Conservation (phyloP, 2,797 vertebrate species). For the Gallinago solitaria region DNA sequence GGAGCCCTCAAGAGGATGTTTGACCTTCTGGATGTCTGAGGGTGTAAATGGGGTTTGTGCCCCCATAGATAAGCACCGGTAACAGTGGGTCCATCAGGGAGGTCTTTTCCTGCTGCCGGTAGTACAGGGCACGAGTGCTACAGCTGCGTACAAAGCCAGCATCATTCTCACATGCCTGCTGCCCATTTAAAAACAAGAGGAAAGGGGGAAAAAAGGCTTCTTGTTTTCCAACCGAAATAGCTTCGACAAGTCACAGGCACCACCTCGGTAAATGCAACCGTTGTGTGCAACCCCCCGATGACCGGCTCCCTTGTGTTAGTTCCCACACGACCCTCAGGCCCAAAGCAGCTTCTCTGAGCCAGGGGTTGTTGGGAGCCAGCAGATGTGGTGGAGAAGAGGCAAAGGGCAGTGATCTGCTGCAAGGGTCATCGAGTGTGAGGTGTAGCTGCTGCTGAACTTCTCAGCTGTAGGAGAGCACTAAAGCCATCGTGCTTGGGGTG, state of each 20-base stretch:
- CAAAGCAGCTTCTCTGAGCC: neutral
- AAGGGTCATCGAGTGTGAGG: rapidly evolving
- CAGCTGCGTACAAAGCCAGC: neutral
- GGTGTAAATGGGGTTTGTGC: rapidly evolving
- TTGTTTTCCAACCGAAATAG: slow-evolving; percentile 31
- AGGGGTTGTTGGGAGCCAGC: neutral
- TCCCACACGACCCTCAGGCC: rapidly evolving
- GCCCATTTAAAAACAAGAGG: neutral
- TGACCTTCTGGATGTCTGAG: neutral
- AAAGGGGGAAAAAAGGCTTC: neutral
- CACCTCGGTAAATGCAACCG: neutral
- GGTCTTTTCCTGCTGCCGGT: neutral
- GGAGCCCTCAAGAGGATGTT: neutral
- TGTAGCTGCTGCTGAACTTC: neutral
- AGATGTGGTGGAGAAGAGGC: neutral
- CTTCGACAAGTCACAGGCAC: neutral
- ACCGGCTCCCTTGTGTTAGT: neutral
- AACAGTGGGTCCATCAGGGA: rapidly evolving
- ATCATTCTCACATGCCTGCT: neutral
- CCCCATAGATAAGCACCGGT: rapidly evolving
- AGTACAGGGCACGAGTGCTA: neutral
- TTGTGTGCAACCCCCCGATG: rapidly evolving
- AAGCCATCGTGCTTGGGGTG: rapidly evolving
- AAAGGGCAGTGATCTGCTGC: neutral
- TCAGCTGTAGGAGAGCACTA: rapidly evolving